Evolutionary conservation across 2,888 invertebrate genomes (phyloP).

Genomic region (Drosophila anomalata): DNA sequence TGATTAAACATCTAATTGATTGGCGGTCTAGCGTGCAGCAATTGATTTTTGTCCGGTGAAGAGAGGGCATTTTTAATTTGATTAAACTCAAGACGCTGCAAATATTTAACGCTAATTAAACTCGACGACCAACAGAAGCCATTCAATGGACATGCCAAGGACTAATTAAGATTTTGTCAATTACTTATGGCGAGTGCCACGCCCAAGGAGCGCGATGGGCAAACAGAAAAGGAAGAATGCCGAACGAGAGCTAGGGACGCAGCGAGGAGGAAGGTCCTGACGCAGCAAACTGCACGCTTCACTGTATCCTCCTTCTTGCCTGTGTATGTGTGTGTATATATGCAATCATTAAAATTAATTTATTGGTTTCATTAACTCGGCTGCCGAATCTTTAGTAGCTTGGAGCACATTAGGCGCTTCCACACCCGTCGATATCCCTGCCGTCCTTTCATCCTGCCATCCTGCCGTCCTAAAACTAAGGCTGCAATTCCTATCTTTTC

Average conservation of each 20-base stretch:
- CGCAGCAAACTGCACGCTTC: conserved; percentile 70
- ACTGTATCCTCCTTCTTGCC: conserved; percentile 16
- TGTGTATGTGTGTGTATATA: conserved; percentile 45
- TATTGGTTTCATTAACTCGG: conserved; percentile 82
- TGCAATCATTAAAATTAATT: conserved; percentile 81
- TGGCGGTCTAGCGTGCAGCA: conserved; percentile 35
- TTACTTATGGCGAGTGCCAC: conserved; percentile 73
- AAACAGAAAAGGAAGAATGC: background rate
- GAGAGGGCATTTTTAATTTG: conserved; percentile 66
- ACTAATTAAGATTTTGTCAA: conserved; percentile 80
- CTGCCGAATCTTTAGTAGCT: conserved; percentile 65
- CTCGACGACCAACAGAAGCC: conserved; percentile 68
- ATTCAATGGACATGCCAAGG: conserved; percentile 76
- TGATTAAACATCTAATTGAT: conserved; percentile 51
- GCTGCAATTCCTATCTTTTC: conserved; percentile 48
- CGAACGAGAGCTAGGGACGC: conserved; percentile 5
- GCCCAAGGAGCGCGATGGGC: conserved; percentile 35
- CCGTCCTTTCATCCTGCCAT: background rate
- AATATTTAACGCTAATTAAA: conserved; percentile 60
- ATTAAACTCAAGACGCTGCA: conserved; percentile 70
- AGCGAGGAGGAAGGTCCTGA: conserved; percentile 47
- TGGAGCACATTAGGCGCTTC: conserved; percentile 61
- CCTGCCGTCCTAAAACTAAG: conserved; percentile 19
- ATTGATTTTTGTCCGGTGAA: conserved; percentile 25
- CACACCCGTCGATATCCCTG: conserved; percentile 23